phyloP scores from a whole-genome alignment of 2,113 vertebrate genomes.

The Paratilapia polleni region DNA sequence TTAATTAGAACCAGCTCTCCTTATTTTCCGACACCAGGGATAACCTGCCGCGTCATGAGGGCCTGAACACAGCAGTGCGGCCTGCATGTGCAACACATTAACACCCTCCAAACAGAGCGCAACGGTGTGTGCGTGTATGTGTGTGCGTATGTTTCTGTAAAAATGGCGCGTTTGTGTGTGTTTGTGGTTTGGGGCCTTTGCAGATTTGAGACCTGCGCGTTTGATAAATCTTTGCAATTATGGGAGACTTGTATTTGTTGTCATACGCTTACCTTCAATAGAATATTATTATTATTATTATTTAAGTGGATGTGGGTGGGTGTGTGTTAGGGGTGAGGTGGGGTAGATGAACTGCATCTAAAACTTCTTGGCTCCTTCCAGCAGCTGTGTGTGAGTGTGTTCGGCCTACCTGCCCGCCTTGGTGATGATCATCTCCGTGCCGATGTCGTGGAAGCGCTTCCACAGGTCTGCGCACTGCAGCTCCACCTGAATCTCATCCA shows the following conservation, averaged over 20 bases:
- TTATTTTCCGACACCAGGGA: conserved; percentile 33
- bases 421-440: conserved; percentile 99
- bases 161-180: background rate
- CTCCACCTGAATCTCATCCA: conserved; percentile 99
- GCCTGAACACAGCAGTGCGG: conserved; percentile 30
- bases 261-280: background rate
- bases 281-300: too few relatives aligned
- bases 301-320: background rate
- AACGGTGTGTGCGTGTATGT: background rate
- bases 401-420: conserved; percentile 93
- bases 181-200: background rate
- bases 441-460: conserved; percentile 99
- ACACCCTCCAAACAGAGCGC: conserved; percentile 56
- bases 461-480: conserved; percentile 97
- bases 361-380: background rate
- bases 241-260: background rate
- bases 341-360: too few relatives aligned
- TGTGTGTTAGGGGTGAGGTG: background rate
- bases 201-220: background rate
- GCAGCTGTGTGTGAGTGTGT: conserved; percentile 3
- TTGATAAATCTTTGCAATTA: background rate
- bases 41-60: conserved; percentile 42
- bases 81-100: conserved; percentile 77
- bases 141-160: background rate
- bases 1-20: conserved; percentile 69